A percentile compares a stretch with the other conserved stretches of the same genome.
Evolutionary conservation across 2,113 vertebrate genomes (phyloP).

Genomic region (Nibea albiflora): DNA sequence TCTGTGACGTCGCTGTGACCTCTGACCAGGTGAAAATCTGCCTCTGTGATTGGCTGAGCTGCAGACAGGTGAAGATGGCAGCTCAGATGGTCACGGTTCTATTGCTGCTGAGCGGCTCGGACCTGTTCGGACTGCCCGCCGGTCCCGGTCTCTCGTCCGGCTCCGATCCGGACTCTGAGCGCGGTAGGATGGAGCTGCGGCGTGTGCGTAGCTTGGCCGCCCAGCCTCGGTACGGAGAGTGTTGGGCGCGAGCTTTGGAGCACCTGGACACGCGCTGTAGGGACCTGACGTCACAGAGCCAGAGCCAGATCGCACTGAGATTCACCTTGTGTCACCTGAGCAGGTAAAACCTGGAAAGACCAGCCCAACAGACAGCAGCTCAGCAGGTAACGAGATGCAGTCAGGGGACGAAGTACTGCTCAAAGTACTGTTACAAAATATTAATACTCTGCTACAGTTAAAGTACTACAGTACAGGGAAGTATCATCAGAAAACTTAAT

Average conservation of each 20-base stretch:
- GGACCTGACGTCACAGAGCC: conserved; percentile 81
- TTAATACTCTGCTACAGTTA: no score
- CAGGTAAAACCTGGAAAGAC: conserved; percentile 66
- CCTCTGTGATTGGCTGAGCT: conserved; percentile 52
- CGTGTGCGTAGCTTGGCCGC: conserved; percentile 69
- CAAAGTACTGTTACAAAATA: no score
- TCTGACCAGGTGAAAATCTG: conserved; percentile 3
- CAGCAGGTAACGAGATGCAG: no score
- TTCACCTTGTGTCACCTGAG: conserved; percentile 85
- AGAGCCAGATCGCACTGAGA: conserved; percentile 77
- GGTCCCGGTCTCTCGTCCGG: not conserved
- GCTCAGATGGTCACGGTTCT: not conserved
- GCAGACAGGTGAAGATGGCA: conserved; percentile 44
- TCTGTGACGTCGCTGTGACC: conserved; percentile 40
- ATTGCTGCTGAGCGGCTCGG: conserved; percentile 10
- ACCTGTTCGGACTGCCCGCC: not conserved
- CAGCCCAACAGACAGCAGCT: no score
- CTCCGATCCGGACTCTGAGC: conserved; percentile 24
- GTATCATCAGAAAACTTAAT: no score
- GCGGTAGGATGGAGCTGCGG: conserved; percentile 63
- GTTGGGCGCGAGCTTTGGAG: conserved; percentile 80
- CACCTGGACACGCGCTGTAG: conserved; percentile 73
- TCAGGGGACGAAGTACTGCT: no score
- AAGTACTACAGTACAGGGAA: no score
- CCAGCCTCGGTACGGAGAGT: conserved; percentile 75